Percentiles rank a stretch among this genome's conserved stretches.
Conservation (phyloP, 2,888 invertebrate species). For the Actias luna region DNA sequence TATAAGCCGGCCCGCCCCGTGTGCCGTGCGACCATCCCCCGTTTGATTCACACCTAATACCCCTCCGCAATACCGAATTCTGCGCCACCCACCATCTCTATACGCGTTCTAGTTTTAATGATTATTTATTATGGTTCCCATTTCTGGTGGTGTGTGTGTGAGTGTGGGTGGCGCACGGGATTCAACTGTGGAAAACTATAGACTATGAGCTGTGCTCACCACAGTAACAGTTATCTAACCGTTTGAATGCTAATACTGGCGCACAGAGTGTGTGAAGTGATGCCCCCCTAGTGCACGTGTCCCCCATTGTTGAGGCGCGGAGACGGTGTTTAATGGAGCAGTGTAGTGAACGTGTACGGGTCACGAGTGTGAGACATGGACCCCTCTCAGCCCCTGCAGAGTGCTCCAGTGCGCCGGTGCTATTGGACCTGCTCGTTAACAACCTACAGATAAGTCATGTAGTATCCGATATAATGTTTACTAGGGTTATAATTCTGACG, state of each 20-base stretch:
- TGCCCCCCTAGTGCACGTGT: conserved; percentile 45
- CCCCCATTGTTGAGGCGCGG: conserved; percentile 25
- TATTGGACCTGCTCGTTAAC: neutral
- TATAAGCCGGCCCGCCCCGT: conserved; percentile 66
- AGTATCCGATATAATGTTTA: neutral
- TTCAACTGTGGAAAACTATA: conserved; percentile 65
- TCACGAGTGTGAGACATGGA: conserved; percentile 28
- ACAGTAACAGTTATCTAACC: conserved; percentile 64
- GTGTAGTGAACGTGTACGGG: conserved; percentile 3
- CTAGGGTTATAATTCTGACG: neutral
- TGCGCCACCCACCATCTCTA: conserved; percentile 46
- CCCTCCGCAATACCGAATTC: conserved; percentile 43
- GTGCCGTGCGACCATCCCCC: conserved; percentile 44
- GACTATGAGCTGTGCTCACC: conserved; percentile 75
- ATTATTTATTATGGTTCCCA: neutral
- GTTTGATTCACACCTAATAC: conserved; percentile 65
- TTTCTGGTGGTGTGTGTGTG: neutral
- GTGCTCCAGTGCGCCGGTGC: conserved; percentile 11
- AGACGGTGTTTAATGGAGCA: conserved; percentile 26
- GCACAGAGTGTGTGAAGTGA: conserved; percentile 68
- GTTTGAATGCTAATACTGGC: conserved; percentile 71
- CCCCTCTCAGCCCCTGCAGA: conserved; percentile 21
- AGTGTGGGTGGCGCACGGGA: conserved; percentile 45
- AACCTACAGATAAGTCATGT: conserved; percentile 1
- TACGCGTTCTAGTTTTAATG: conserved; percentile 13